Evolutionary conservation across 1,140 invertebrate species (phyloP), one percentile per base, ranked within the genome.

Genomic region (Carcinoscorpius rotundicauda): DNA sequence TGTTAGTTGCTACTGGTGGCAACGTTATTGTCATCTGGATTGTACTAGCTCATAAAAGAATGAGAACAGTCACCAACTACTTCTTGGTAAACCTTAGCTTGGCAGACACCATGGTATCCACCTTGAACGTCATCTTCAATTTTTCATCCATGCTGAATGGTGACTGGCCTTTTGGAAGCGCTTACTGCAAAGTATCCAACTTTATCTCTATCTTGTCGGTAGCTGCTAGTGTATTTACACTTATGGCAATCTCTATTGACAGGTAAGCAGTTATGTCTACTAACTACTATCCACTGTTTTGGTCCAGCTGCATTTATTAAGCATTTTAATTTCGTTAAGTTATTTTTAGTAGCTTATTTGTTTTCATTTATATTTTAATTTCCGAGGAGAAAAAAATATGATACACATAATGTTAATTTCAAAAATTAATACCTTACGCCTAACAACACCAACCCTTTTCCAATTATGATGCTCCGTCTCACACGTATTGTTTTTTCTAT

Each of bases 11-110:
- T n/a, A 89, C 91, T 9, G 85, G 88, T 51, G 91, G 93, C 0
- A 97, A 97, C 76, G 77, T 94, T 52, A 92, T 96, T 69, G 93
- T 97, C 58, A 93, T 97, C 70, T 95, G 91, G 88, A 96, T 96
- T 68, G 92, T 96, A 3, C 75, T 95, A 53, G 87, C 89, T n/a
- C 76, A 81, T 70, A 78, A 79, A 65, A 80, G 91, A 64, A 97
- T 97, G 93, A 78, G 93, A 59, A 95, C 92, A 0, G 91, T 96
- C 4, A 97, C 93, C 60, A 97, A 97, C 78, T 96, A 96, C 75
- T 95, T 97, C 76, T 78, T 97, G 60, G 87, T 96, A n/a, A 97
- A 97, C 75, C 78, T 97, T 58, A 93, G 91, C 66, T 84, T 93
- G 48, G 92, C 94, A 10, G 93, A 97, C 76, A 83, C 91, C 48